Base-by-base conservation (phyloP, 2,888 invertebrate genomes). In the Cataglyphis cursor region DNA sequence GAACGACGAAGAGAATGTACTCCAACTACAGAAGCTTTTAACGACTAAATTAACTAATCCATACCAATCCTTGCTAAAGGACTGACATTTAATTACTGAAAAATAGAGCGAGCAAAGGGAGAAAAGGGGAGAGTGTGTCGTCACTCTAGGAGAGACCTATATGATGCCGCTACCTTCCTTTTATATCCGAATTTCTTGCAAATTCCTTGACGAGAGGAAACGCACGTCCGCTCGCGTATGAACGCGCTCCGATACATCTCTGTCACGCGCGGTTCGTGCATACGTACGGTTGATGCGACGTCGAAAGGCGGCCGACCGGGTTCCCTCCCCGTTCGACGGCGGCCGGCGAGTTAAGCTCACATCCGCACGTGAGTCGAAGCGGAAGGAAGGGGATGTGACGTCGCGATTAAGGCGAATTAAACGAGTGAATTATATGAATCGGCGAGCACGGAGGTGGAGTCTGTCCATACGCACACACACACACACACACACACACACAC, bases 341-440 rank as follows among this genome's bases (percentile, higher is more conserved):
- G 75, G 84, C 75, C 85, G 84, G 82, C 89, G 89, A 93, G 92
- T 94, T 93, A 93, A 94, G 90, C 92, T 92, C 92, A 89, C 93
- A 94, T 94, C 94, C 94, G 94, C 93, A 93, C 92, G 90, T 91
- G 93, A 91, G 91, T 92, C 90, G 89, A 91, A 93, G 91, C 93
- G 94, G 94, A 94, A 94, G 94, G 94, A 94, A 94, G 94, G 93
- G 93, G 93, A 91, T 91, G 91, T 93, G 94, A 94, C 94, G 94
- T 94, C 91, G 94, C 92, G 94, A 94, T 94, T 93, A 92, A 93
- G 92, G 92, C 92, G 91, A 93, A 94, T 94, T 94, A 92, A 93
- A 92, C 93, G 88, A 85, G 86, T 87, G 87, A 90, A 88, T 88
- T 86, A 85, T 84, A 89, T 87, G 90, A 89, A 89, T 87, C 89